These are phyloP conservation scores for Phataginus tricuspis DNA, from an alignment of 2,797 vertebrate genomes.

Conservation along the genomic window DNA sequence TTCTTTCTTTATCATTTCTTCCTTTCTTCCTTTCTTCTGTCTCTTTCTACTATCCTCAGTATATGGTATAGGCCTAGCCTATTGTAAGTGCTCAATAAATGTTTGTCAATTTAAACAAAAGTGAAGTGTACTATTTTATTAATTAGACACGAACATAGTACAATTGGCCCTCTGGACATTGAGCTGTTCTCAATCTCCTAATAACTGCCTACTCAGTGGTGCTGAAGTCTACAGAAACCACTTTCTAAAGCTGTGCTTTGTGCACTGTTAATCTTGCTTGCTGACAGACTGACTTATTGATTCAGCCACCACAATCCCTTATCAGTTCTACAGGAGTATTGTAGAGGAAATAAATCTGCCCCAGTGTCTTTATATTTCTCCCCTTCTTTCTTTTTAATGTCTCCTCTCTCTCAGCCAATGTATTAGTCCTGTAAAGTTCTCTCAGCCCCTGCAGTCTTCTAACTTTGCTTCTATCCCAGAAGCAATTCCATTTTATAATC, in stretches of 20 bases:
- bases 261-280: neutral
- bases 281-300: neutral
- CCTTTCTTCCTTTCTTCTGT: neutral
- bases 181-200: neutral
- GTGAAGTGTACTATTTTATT: neutral
- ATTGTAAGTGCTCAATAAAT: neutral
- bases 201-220: neutral
- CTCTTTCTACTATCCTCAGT: neutral
- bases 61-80: neutral
- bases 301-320: neutral
- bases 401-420: neutral
- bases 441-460: neutral
- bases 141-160: neutral
- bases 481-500: neutral
- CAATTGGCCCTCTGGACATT: neutral
- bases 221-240: neutral
- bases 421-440: neutral
- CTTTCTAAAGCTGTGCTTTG: neutral
- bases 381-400: neutral
- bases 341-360: neutral
- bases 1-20: neutral
- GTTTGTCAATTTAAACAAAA: constrained; percentile 25
- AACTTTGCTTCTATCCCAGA: neutral
- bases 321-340: neutral
- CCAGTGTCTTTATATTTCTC: neutral